Conservation (phyloP, 2,888 invertebrate species). For the Stegophylla sp. region DNA sequence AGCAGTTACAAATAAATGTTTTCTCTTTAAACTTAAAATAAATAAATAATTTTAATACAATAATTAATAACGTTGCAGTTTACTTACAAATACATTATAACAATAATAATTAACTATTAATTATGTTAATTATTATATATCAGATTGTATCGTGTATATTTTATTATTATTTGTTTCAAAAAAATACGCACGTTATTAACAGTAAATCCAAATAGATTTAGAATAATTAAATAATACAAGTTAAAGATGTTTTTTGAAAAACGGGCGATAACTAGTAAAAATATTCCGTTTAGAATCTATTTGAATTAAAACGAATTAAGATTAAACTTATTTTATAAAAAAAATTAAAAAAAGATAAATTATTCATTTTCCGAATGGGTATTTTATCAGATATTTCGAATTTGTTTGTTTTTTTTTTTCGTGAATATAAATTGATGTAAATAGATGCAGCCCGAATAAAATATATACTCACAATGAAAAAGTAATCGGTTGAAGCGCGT, state of each 20-base stretch:
- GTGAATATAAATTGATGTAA: constrained; percentile 30
- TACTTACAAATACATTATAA: too few species aligned
- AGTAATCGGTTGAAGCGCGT: constrained; percentile 43
- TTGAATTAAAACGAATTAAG: constrained; percentile 13
- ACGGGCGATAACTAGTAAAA: neutral
- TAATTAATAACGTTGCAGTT: neutral
- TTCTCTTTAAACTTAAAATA: too few species aligned
- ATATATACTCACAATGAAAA: constrained; percentile 41
- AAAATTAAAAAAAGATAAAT: constrained; percentile 38
- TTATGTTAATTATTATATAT: too few species aligned
- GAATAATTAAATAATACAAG: too few species aligned
- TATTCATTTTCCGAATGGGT: neutral
- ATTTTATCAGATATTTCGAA: constrained; percentile 19
- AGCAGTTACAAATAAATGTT: neutral
- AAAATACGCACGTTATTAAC: too few species aligned
- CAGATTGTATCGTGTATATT: too few species aligned
- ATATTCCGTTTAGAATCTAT: neutral
- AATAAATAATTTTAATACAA: neutral
- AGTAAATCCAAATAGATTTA: too few species aligned
- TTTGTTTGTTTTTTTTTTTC: constrained; percentile 11
- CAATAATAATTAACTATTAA: too few species aligned
- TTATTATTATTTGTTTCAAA: too few species aligned
- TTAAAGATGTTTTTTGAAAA: too few species aligned
- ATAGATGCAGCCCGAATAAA: constrained; percentile 23
- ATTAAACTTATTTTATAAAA: neutral